Evolutionary conservation across 2,888 invertebrate species (phyloP), one percentile per base, ranked within the genome.

Genomic region (Muscina levida): DNA sequence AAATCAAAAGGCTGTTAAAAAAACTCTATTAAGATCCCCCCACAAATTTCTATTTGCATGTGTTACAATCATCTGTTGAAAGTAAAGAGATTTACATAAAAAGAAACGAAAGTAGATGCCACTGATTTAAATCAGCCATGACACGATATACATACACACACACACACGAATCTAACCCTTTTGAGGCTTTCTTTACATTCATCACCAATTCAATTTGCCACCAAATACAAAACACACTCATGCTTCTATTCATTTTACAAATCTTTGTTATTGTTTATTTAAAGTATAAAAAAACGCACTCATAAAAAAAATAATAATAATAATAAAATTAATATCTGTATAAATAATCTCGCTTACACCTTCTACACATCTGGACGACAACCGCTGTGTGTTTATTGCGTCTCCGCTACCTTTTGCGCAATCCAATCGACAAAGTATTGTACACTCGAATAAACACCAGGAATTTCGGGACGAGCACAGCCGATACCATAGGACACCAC

Each of bases 401-500:
- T 87, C 72, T 88, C 74, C 22, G 86, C 85, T n/a, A 91, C 72
- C 82, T 84, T 91, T 84, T 88, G 83, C 72, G 87, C 82, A 76
- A 95, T 93, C 94, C 94, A 95, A 82, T 93, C 92, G 6, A 93
- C 85, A 84, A 93, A 94, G 67, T 91, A 86, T 2, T 93, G 92
- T 0, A 93, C 92, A 83, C 93, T 91, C 0, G 93, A 91, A 85
- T 94, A 95, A 6, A 94, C 93, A 1, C 94, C 94, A 17, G 94
- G 94, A 82, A 91, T 92, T 3, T 92, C 91, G 1, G 92, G 91
- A 83, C 93, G 92, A 0, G 93, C 94, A 87, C 94, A 94, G 53
- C 92, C 91, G 83, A 92, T 92, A 2, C 94, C 94, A 86, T 93
- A 95, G 0, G 94, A 93, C 1, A 94, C 94, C 0, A 94, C 91